phyloP scores from a whole-genome alignment of 2,888 invertebrate species.

The Hirtodrosophila duncani region DNA sequence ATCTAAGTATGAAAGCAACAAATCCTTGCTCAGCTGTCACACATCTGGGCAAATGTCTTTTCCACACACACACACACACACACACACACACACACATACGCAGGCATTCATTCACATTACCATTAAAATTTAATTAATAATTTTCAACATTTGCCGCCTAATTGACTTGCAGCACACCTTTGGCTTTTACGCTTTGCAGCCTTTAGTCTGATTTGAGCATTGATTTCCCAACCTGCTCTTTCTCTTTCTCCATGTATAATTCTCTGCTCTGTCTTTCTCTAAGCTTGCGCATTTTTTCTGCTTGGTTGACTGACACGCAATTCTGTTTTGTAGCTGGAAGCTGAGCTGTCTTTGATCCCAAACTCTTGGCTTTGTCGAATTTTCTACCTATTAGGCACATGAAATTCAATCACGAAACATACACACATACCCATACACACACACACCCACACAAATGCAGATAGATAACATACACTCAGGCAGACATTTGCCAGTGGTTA shows the following conservation, averaged over 20 bases:
- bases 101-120: conserved; percentile 43
- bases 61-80: no score
- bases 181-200: conserved; percentile 34
- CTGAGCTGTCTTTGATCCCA: conserved; percentile 43
- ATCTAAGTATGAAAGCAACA: background rate
- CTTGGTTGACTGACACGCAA: conserved; percentile 52
- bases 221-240: conserved; percentile 37
- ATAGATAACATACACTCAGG: background rate
- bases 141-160: conserved; percentile 43
- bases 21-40: conserved; percentile 16
- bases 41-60: conserved; percentile 10
- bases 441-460: background rate
- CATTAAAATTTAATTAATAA: conserved; percentile 65
- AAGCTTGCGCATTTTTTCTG: conserved; percentile 57
- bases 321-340: conserved; percentile 22
- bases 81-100: background rate
- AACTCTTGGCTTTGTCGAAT: conserved; percentile 50
- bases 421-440: conserved; percentile 13
- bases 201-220: conserved; percentile 13
- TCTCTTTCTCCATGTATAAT: conserved; percentile 16
- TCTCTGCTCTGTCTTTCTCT: conserved; percentile 18
- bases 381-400: conserved; percentile 73
- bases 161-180: conserved; percentile 59
- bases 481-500: background rate
- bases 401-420: conserved; percentile 67